Evolutionary conservation across 2,888 invertebrate genomes (phyloP), one percentile per base, ranked within the genome.

Genomic region (Folsomia manolachei): DNA sequence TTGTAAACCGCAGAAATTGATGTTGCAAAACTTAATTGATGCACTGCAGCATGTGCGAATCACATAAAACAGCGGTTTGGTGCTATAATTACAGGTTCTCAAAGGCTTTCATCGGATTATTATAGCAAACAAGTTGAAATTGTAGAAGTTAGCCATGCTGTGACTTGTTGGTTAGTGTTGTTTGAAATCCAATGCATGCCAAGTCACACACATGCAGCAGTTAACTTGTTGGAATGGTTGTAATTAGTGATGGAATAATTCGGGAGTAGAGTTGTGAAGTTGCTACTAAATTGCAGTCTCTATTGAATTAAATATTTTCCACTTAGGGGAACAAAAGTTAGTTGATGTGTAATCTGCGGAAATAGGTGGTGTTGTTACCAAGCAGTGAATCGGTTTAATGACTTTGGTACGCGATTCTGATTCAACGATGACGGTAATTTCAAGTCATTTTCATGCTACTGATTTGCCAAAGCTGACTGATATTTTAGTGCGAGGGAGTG

Each of bases 241-340:
- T n/a, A n/a, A n/a, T 39, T 39, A 9, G 39, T 39, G 14, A 14
- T 56, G 56, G 7, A 56, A 56, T 56, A 56, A 56, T 56, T 56
- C 19, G 56, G 56, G 39, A 39, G 39, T 39, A 9, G 14, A 56
- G 56, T n/a, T 56, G 56, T 56, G 21, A 56, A 56, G 56, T 56
- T 56, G 56, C 21, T 14, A 56, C 14, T 7, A 56, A 56, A 56
- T 56, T 56, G 56, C 56, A 56, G 56, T 56, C 11, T 56, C 56
- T 56, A 56, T 56, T 56, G 56, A 56, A 56, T 56, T 56, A 56
- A 56, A 56, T 56, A 56, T 56, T 14, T 56, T 56, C 56, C 56
- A 56, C 56, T 56, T 56, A 14, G 21, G 56, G 7, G 7, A 56
- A 56, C 56, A 56, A 56, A 19, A 56, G 19, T 56, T 56, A 56